phyloP scores from a whole-genome alignment of 1,140 invertebrate species.

The Macrotrachela quadricornifera region DNA sequence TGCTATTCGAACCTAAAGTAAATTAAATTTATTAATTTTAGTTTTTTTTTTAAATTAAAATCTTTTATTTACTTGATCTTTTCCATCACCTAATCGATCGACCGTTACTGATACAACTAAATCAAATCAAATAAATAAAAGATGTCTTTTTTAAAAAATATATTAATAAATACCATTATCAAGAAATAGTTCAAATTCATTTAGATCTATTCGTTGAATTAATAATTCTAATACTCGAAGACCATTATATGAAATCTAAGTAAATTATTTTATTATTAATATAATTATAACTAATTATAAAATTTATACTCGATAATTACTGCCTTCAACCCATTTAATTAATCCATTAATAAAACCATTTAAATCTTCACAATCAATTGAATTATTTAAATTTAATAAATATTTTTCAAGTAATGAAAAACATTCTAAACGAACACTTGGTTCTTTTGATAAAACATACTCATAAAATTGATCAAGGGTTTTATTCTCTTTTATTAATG shows the following conservation, averaged over 20 bases:
- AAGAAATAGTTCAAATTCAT: constrained; percentile 1
- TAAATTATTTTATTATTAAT: background rate
- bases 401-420: constrained; percentile 53
- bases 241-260: background rate
- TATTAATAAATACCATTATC: background rate
- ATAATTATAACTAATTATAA: background rate
- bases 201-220: background rate
- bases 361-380: constrained; percentile 57
- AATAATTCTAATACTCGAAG: background rate
- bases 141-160: background rate
- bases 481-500: too few species aligned
- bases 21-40: too few species aligned
- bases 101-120: constrained; percentile 56
- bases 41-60: background rate
- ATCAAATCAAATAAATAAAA: constrained; percentile 13
- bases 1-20: background rate
- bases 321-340: constrained; percentile 63
- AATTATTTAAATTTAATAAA: constrained; percentile 46
- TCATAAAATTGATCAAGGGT: constrained; percentile 42
- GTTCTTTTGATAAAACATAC: constrained; percentile 57
- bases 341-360: constrained; percentile 62
- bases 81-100: constrained; percentile 45
- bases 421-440: constrained; percentile 55
- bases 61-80: constrained; percentile 24
- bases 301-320: constrained; percentile 55